Percentiles rank a stretch among this genome's conserved stretches.
These are phyloP conservation scores for Vidua chalybeata DNA, from an alignment of 2,113 vertebrate species.

Conservation along the genomic window DNA sequence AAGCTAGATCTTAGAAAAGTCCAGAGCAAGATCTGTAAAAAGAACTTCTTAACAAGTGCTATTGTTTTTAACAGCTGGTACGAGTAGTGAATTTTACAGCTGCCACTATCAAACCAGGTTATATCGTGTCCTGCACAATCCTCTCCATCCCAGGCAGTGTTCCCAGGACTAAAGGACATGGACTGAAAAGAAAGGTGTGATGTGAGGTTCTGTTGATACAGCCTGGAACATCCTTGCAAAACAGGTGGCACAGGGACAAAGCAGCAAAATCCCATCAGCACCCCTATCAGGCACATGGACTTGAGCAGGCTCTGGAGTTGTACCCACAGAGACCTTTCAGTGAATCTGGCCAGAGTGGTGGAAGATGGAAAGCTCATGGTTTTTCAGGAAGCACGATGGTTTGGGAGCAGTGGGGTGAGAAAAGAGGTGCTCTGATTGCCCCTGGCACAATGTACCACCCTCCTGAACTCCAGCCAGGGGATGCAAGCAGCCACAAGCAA, in stretches of 20 bases:
- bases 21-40: neutral
- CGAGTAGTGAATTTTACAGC: neutral
- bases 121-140: neutral
- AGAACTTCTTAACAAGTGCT: neutral
- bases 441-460: neutral
- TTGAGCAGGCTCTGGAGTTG: neutral
- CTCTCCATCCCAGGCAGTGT: fast-evolving
- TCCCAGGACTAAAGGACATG: neutral
- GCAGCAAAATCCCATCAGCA: neutral
- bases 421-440: neutral
- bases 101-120: neutral
- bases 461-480: neutral
- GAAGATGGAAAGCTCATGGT: neutral
- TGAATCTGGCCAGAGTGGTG: neutral
- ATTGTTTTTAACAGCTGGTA: neutral
- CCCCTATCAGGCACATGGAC: neutral
- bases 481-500: neutral
- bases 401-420: neutral
- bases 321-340: neutral
- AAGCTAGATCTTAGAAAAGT: neutral
- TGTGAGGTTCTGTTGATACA: neutral
- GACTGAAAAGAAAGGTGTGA: too few relatives aligned
- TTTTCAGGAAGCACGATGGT: neutral
- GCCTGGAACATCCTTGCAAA: neutral
- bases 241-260: neutral